Percentiles rank a stretch among this genome's conserved stretches.
Evolutionary conservation across 2,888 invertebrate genomes (phyloP).

Genomic region (Lamellibrachia columna): DNA sequence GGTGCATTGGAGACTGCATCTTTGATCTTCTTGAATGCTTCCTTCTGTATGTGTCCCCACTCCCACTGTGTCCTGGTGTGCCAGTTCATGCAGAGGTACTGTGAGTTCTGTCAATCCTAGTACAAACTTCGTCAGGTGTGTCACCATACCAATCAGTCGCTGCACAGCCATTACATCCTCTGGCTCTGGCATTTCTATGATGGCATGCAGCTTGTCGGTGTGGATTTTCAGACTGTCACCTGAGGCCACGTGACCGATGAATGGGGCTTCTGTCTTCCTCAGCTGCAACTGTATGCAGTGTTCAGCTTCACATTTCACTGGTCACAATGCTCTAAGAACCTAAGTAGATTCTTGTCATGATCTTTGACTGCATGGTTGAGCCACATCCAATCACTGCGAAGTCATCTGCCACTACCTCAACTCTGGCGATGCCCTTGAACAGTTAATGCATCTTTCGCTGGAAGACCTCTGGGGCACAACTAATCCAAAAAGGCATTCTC

Average conservation of each 20-base stretch:
- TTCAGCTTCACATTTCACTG: slow-evolving; percentile 33
- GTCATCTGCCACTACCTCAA: slow-evolving; percentile 42
- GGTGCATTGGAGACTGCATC: background rate
- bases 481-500: slow-evolving; percentile 42
- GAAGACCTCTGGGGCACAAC: slow-evolving; percentile 40
- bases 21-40: background rate
- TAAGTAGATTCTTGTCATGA: slow-evolving; percentile 29
- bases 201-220: slow-evolving; percentile 38
- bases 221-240: slow-evolving; percentile 37
- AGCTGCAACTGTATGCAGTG: slow-evolving; percentile 35
- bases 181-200: slow-evolving; percentile 41
- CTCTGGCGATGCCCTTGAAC: slow-evolving; percentile 42
- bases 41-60: background rate
- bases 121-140: slow-evolving; percentile 18
- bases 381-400: slow-evolving; percentile 41
- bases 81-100: background rate
- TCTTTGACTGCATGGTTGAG: slow-evolving; percentile 34
- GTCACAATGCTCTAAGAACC: slow-evolving; percentile 35
- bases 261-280: slow-evolving; percentile 33
- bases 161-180: slow-evolving; percentile 33
- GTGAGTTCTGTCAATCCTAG: background rate
- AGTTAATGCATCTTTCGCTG: slow-evolving; percentile 38
- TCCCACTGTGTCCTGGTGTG: background rate
- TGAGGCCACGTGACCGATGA: slow-evolving; percentile 40
- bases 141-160: background rate